Conservation (phyloP, 2,888 invertebrate species). For the Xanthia togata region DNA sequence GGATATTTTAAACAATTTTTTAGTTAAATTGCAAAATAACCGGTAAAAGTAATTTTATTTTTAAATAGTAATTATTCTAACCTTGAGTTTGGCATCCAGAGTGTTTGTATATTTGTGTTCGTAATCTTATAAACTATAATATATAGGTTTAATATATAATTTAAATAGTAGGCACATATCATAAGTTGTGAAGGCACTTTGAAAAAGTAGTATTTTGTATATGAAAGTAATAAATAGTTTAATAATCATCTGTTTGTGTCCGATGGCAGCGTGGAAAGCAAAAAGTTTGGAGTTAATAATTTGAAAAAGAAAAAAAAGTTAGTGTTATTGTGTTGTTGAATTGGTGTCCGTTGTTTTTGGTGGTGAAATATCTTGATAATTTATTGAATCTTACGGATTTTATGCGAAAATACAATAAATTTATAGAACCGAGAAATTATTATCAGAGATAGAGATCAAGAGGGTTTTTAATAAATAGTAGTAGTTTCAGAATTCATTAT, state of each 20-base stretch:
- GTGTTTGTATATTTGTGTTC: constrained; percentile 56
- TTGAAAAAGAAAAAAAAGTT: constrained; percentile 24
- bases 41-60: constrained; percentile 19
- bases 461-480: no score
- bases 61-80: constrained; percentile 26
- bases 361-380: background rate
- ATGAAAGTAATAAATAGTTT: constrained; percentile 54
- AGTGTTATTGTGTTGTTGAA: background rate
- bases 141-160: constrained; percentile 57
- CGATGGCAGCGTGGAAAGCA: constrained; percentile 84
- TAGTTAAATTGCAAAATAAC: constrained; percentile 23
- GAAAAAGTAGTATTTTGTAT: constrained; percentile 57
- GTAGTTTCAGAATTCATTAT: no score
- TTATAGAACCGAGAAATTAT: no score
- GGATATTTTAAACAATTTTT: background rate
- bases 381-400: no score
- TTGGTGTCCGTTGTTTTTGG: background rate
- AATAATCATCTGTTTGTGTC: constrained; percentile 79
- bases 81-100: constrained; percentile 51
- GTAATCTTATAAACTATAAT: constrained; percentile 63
- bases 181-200: constrained; percentile 79
- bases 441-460: no score
- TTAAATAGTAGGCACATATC: constrained; percentile 64
- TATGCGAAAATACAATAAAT: background rate
- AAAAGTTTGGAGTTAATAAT: constrained; percentile 55